These are phyloP conservation scores for Drosophila bocki DNA, from an alignment of 1,140 invertebrate species.

Conservation along the genomic window DNA sequence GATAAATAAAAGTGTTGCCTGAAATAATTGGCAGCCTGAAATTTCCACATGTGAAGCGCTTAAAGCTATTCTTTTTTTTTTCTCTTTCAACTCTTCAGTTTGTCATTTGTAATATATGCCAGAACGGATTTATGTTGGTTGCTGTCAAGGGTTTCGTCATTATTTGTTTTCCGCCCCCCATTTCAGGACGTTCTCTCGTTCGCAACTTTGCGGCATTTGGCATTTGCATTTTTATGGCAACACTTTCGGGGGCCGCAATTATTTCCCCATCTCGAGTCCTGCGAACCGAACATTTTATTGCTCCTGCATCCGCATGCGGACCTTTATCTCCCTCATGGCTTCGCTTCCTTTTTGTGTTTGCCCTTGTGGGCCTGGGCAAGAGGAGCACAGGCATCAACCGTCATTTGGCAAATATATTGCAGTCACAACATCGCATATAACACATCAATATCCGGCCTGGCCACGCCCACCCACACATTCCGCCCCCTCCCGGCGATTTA, in stretches of 20 bases:
- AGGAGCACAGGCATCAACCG: constrained; percentile 48
- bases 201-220: constrained; percentile 55
- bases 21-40: constrained; percentile 3
- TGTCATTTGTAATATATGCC: constrained; percentile 39
- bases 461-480: constrained; percentile 23
- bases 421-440: constrained; percentile 57
- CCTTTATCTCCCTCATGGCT: constrained; percentile 33
- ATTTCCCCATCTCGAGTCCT: constrained; percentile 66
- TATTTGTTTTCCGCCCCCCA: constrained; percentile 36
- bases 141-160: constrained; percentile 24
- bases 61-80: constrained; percentile 26
- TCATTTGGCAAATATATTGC: constrained; percentile 65
- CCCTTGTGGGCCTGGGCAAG: background rate
- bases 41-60: constrained; percentile 9
- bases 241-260: constrained; percentile 65
- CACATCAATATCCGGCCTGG: constrained; percentile 49
- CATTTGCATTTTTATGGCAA: constrained; percentile 77
- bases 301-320: constrained; percentile 43
- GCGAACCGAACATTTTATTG: constrained; percentile 69
- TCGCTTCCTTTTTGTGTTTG: background rate
- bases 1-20: constrained; percentile 19
- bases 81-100: constrained; percentile 26
- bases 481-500: constrained; percentile 10
- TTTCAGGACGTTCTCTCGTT: constrained; percentile 30
- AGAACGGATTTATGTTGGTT: constrained; percentile 48